Conservation (phyloP, 2,888 invertebrate genomes). For the Rhyacophila evoluta region DNA sequence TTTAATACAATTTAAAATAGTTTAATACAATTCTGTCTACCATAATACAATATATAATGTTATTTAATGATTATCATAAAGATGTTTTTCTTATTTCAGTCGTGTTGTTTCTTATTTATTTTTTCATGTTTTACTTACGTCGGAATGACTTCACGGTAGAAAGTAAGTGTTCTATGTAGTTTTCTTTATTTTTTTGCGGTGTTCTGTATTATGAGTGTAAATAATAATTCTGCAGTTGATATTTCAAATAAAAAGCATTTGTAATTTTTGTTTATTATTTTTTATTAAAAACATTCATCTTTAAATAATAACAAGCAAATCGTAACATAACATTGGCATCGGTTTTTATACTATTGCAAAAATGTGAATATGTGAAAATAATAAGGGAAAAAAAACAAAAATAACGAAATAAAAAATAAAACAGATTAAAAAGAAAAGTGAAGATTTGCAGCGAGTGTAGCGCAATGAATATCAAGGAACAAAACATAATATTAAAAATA, state of each 20-base stretch:
- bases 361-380: slow-evolving; percentile 26
- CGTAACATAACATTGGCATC: slow-evolving; percentile 55
- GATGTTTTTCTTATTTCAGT: too few relatives aligned
- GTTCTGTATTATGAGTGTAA: slow-evolving; percentile 7
- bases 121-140: slow-evolving; percentile 10
- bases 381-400: slow-evolving; percentile 38
- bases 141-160: slow-evolving; percentile 13
- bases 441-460: slow-evolving; percentile 51
- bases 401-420: slow-evolving; percentile 39
- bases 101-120: not conserved
- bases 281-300: slow-evolving; percentile 39
- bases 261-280: slow-evolving; percentile 41
- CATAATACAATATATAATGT: too few relatives aligned
- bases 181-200: slow-evolving; percentile 19
- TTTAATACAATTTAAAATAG: too few relatives aligned
- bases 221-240: not conserved
- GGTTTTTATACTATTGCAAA: slow-evolving; percentile 33
- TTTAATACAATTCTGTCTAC: too few relatives aligned
- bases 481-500: slow-evolving; percentile 50
- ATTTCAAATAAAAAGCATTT: slow-evolving; percentile 25
- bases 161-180: slow-evolving; percentile 26
- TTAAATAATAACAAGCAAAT: slow-evolving; percentile 52
- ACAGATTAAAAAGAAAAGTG: slow-evolving; percentile 40
- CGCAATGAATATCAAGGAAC: slow-evolving; percentile 44
- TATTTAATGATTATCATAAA: too few relatives aligned